Evolutionary conservation across 2,797 vertebrate genomes (phyloP).

Genomic region (Cheirogaleus major): DNA sequence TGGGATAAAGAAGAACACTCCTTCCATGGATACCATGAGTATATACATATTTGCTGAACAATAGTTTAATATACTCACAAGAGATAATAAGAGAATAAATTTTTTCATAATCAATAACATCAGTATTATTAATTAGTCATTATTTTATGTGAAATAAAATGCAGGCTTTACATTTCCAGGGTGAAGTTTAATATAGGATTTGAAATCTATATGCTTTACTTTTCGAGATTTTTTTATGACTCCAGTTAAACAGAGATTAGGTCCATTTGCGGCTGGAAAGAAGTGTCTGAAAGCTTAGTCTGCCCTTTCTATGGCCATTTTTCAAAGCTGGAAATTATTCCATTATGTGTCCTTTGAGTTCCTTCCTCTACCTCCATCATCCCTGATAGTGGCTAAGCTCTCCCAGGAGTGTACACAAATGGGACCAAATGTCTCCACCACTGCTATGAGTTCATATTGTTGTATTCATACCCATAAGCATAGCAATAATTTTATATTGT

Average conservation of each 20-base stretch:
- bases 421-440: neutral
- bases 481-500: neutral
- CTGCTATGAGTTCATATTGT: neutral
- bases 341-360: neutral
- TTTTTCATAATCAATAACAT: neutral
- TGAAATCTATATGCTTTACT: neutral
- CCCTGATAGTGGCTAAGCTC: neutral
- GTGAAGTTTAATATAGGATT: neutral
- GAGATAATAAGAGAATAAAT: neutral
- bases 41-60: neutral
- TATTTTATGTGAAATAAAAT: constrained; percentile 25
- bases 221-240: neutral
- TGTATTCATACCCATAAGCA: neutral
- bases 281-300: neutral
- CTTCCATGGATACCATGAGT: neutral
- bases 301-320: neutral
- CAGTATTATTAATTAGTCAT: neutral
- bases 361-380: neutral
- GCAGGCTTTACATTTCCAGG: neutral
- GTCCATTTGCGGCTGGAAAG: neutral
- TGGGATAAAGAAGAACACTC: neutral
- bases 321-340: neutral
- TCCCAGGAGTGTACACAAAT: neutral
- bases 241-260: neutral
- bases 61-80: neutral